A percentile compares a stretch with the other conserved stretches of the same genome.
Conservation (phyloP, 1,140 invertebrate genomes). For the Nasonia longicornis region DNA sequence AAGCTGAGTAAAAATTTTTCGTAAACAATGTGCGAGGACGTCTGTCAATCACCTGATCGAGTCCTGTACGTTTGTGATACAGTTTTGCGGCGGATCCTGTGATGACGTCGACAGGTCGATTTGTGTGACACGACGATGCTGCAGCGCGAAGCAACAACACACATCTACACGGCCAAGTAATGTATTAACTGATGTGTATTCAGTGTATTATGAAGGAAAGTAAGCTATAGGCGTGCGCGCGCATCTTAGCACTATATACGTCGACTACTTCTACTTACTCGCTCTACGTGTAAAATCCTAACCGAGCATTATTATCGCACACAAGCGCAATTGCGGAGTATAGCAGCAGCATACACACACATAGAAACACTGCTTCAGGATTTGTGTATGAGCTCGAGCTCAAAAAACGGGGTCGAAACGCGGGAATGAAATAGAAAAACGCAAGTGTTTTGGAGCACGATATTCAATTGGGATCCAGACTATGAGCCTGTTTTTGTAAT, state of each 20-base stretch:
- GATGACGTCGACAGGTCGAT: conserved; percentile 37
- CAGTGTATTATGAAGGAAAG: background rate
- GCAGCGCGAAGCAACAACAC: conserved; percentile 30
- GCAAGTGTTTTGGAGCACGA: too few relatives aligned
- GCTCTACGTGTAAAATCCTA: background rate
- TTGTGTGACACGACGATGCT: conserved; percentile 30
- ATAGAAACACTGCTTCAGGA: too few relatives aligned
- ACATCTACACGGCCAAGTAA: background rate
- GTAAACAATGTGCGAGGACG: background rate
- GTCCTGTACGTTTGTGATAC: background rate
- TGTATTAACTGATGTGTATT: too few relatives aligned
- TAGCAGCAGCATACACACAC: too few relatives aligned
- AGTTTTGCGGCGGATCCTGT: background rate
- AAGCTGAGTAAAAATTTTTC: background rate
- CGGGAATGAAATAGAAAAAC: too few relatives aligned
- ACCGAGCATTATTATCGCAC: too few relatives aligned
- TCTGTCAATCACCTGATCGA: background rate
- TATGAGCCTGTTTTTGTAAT: too few relatives aligned
- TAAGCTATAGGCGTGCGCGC: conserved; percentile 10
- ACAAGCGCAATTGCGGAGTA: too few relatives aligned
- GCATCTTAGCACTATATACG: background rate
- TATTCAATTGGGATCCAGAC: too few relatives aligned
- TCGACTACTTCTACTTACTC: too few relatives aligned
- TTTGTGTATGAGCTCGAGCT: too few relatives aligned
- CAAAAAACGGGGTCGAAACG: too few relatives aligned